These are phyloP conservation scores for Cinclus cinclus DNA, from an alignment of 2,113 vertebrate genomes.

Conservation along the genomic window DNA sequence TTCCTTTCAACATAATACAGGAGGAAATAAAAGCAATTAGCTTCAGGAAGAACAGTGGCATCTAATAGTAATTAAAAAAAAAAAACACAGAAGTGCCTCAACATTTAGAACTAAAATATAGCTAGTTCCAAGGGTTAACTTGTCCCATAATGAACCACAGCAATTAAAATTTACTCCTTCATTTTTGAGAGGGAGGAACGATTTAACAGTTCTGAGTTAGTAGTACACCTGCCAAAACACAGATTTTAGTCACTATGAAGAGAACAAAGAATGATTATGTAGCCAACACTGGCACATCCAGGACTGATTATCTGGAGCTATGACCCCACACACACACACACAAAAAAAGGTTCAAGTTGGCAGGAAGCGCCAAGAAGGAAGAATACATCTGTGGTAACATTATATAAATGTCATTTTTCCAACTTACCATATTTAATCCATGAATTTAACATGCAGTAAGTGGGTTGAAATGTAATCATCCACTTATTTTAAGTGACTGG, in stretches of 20 bases:
- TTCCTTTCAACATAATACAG: neutral
- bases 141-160: neutral
- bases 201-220: constrained; percentile 69
- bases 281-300: constrained; percentile 41
- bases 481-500: neutral
- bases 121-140: neutral
- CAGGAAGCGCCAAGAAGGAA: neutral
- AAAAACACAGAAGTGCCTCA: neutral
- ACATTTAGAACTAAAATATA: neutral
- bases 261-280: constrained; percentile 70
- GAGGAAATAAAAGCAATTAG: neutral
- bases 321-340: neutral
- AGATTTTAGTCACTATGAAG: constrained; percentile 52
- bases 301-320: constrained; percentile 18
- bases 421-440: neutral
- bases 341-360: constrained; percentile 15
- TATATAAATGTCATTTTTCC: neutral
- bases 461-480: neutral
- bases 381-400: constrained; percentile 2
- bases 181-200: neutral
- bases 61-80: neutral
- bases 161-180: constrained; percentile 27
- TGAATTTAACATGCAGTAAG: neutral
- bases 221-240: constrained; percentile 67
- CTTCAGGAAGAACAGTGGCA: neutral